Base-by-base conservation (phyloP, 2,888 invertebrate species). In the Acrobasis repandana region DNA sequence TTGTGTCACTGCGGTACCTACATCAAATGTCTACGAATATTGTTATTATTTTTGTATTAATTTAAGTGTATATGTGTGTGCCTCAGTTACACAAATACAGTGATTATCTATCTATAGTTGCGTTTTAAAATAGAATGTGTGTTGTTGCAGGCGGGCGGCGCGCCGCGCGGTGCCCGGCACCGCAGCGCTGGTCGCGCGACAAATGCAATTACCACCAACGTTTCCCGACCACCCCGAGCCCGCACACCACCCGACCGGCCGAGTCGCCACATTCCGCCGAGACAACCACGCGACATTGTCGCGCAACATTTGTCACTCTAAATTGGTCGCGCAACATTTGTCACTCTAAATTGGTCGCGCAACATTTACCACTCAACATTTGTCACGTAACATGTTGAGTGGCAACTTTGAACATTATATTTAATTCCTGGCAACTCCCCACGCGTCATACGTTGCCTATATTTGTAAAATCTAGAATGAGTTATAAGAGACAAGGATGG, bases 141-240 rank as follows among this genome's bases (percentile, higher is more conserved):
- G 63, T 14, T 46, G n/a, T 63, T 73, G 1, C 83, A 90, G 90
- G 83, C 77, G 82, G 86, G 82, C 85, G 82, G 81, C 81, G 69
- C 16, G 20, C 28, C 9, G 56, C 46, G 46, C 33, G 15, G 48
- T 48, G 33, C 65, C 70, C 72, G 73, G 79, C 79, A 74, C 70
- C 73, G 77, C 72, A 67, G 68, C 68, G 77, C 71, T 69, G 63
- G 70, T 67, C 75, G 76, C 76, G 73, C 78, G 77, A 79, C 77
- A 78, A 85, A 84, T 81, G 83, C 88, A 89, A 88, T 84, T 84
- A 88, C 88, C 82, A 88, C 86, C 83, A 85, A 81, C 82, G 73
- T 77, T 82, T 82, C 79, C 82, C 76, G 76, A 83, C 82, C 81
- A 75, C 80, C 80, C 84, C 76, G 73, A 79, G 76, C 61, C 61